These are phyloP conservation scores for Bergia sp. DNA, from an alignment of 92 coral and sea anemone genomes.

Conservation along the genomic window DNA sequence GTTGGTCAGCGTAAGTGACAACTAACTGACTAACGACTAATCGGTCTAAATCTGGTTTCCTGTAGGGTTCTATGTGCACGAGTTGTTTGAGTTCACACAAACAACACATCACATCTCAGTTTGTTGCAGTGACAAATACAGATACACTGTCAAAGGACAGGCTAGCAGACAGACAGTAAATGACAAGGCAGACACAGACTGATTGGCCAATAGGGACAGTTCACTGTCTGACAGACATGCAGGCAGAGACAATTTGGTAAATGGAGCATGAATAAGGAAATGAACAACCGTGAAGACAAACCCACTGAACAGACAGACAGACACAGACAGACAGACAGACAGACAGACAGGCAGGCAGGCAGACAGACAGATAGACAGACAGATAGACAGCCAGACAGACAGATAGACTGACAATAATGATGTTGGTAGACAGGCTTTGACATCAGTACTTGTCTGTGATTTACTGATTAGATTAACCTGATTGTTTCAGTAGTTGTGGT, in stretches of 20 bases:
- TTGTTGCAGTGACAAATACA: not conserved
- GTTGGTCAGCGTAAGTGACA: slow-evolving; percentile 18
- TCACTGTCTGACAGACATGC: not conserved
- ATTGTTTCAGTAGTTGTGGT: not conserved
- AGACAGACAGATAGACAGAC: not conserved
- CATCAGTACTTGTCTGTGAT: not conserved
- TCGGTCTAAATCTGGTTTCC: not conserved
- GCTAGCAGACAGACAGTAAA: not conserved
- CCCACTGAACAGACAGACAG: not conserved
- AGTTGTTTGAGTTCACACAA: not conserved
- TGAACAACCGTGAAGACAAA: not conserved
- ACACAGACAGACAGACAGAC: not conserved
- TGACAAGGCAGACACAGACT: not conserved
- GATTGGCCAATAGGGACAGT: not conserved
- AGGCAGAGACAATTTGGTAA: not conserved
- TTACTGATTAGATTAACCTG: not conserved
- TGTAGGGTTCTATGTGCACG: not conserved
- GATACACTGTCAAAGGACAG: not conserved
- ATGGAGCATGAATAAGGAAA: not conserved
- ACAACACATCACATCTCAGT: not conserved
- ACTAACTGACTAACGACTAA: not conserved
- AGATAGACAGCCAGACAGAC: not conserved
- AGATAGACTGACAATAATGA: not conserved
- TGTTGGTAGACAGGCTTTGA: not conserved
- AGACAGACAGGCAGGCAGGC: not conserved